Base-by-base conservation (phyloP, 2,888 invertebrate species). In the Drosophila silvestris region DNA sequence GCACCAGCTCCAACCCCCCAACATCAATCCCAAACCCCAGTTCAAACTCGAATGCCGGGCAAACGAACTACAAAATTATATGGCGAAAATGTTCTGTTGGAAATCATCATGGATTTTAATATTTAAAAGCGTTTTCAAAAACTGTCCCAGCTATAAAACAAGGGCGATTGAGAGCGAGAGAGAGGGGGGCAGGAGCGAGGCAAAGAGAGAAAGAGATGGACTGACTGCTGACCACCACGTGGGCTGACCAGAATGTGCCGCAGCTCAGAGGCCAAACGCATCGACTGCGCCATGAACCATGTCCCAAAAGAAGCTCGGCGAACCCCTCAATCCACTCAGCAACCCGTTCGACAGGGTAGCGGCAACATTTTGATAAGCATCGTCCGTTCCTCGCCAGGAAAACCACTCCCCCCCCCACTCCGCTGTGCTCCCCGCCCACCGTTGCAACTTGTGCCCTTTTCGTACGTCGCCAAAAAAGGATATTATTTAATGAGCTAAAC, bases 101-200 rank as follows among this genome's bases (percentile, higher is more conserved):
- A 89, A 91, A 90, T 91, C 88, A 91, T 92, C 92, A 92, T 92
- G 91, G 89, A 91, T 91, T 92, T 92, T 91, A 92, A 92, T 92
- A 92, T 92, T 92, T 92, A 91, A 92, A 92, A 90, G 84, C 87
- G 84, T 91, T 90, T 83, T 86, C 90, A 84, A 83, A 85, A 90
- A 86, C 82, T 81, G 81, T 83, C 73, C 68, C 88, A 53, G 68
- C 68, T 28, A 57, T 30, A 57, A 57, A 62, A 47, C 64, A 41
- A 63, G 56, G 35, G 28, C 39, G 56, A 39, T n/a, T 39, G 10
- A n/a, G n/a, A n/a, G n/a, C n/a, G n/a, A n/a, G n/a, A n/a, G n/a
- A n/a, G n/a, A n/a, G n/a, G n/a, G n/a, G 5, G 54, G 10, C 41
- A 16, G 6, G 14, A 22, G 57, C 10, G 53, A 52, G n/a, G 37